These are phyloP conservation scores for Aethina tumida DNA, from an alignment of 1,140 invertebrate species.

Conservation along the genomic window DNA sequence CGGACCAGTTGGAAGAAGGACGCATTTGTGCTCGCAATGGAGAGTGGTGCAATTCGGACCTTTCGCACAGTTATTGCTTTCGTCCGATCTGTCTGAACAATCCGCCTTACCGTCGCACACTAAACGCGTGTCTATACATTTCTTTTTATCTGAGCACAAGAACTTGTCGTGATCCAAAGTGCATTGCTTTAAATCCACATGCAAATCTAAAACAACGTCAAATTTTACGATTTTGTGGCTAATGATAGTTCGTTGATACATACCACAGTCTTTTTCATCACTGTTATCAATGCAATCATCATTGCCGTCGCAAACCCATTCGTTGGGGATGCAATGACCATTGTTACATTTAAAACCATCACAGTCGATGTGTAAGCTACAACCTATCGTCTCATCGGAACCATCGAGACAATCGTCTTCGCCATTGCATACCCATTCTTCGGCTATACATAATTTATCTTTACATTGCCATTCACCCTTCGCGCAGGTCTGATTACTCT, in stretches of 20 bases:
- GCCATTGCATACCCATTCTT: slow-evolving; percentile 47
- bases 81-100: slow-evolving; percentile 73
- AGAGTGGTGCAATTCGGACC: slow-evolving; percentile 33
- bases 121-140: slow-evolving; percentile 50
- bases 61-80: slow-evolving; percentile 43
- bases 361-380: slow-evolving; percentile 20
- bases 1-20: slow-evolving; percentile 37
- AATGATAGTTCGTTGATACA: slow-evolving; percentile 21
- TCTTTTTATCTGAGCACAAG: slow-evolving; percentile 45
- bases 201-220: slow-evolving; percentile 11
- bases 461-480: slow-evolving; percentile 36
- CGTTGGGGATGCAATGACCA: slow-evolving; percentile 46
- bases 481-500: slow-evolving; percentile 16
- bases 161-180: slow-evolving; percentile 39
- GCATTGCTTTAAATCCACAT: slow-evolving; percentile 34
- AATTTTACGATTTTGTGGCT: neutral
- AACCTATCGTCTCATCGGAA: slow-evolving; percentile 47
- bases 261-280: slow-evolving; percentile 58
- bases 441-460: slow-evolving; percentile 44
- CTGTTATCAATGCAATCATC: slow-evolving; percentile 54
- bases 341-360: slow-evolving; percentile 46
- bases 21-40: slow-evolving; percentile 37
- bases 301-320: slow-evolving; percentile 54
- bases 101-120: slow-evolving; percentile 68
- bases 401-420: slow-evolving; percentile 57